Conservation (phyloP, 2,888 invertebrate genomes). For the Dendrolimus pini region DNA sequence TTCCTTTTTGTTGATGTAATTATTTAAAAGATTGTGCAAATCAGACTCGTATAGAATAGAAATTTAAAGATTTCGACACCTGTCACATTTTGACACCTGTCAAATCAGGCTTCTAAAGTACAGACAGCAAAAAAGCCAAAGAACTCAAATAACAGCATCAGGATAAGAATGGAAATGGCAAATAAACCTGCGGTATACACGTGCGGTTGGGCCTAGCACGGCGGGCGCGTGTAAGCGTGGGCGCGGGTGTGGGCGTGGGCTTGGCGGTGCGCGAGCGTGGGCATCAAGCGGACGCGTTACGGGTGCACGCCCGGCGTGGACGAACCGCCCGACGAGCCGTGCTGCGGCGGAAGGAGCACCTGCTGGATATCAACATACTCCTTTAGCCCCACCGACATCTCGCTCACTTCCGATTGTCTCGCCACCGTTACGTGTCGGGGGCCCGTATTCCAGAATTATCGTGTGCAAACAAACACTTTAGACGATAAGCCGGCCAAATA, state of each 20-base stretch:
- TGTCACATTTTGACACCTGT: too few relatives aligned
- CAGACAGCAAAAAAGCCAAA: not conserved
- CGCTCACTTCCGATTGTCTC: not conserved
- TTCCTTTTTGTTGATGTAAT: too few relatives aligned
- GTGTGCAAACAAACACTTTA: too few relatives aligned
- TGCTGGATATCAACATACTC: slow-evolving; percentile 22
- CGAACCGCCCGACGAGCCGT: slow-evolving; percentile 37
- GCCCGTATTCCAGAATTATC: too few relatives aligned
- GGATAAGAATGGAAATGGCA: not conserved
- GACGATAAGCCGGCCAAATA: too few relatives aligned
- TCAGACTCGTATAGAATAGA: too few relatives aligned
- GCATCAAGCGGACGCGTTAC: slow-evolving; percentile 13
- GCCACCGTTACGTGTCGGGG: too few relatives aligned
- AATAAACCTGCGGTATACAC: not conserved
- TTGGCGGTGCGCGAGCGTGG: slow-evolving; percentile 11
- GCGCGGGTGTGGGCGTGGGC: slow-evolving; percentile 6
- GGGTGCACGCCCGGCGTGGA: slow-evolving; percentile 43
- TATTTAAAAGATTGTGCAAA: too few relatives aligned
- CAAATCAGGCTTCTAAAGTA: not conserved
- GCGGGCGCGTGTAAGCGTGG: slow-evolving; percentile 18
- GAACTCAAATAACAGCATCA: not conserved
- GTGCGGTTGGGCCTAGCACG: slow-evolving; percentile 18
- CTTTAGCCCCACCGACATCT: not conserved
- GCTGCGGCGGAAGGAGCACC: slow-evolving; percentile 44
- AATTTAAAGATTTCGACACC: too few relatives aligned